Evolutionary conservation across 2,113 vertebrate genomes (phyloP), one percentile per base, ranked within the genome.

Genomic region (Balaeniceps rex): DNA sequence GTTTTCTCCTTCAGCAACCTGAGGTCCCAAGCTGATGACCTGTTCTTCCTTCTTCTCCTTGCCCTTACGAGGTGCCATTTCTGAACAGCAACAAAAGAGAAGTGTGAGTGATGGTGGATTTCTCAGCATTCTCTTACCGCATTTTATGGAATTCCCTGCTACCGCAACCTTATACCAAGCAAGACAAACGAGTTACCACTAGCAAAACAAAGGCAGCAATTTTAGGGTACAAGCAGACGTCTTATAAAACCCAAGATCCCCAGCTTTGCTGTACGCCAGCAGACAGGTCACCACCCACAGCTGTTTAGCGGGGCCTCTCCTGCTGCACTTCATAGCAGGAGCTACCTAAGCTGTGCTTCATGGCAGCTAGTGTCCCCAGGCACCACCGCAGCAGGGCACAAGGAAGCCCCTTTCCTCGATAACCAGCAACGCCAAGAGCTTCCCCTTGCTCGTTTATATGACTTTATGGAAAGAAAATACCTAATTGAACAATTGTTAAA

Each of bases 1-100:
- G 7, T 99, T 99, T 64, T 99, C 99, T 81, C 99, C 99, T 96
- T 99, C 99, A 9, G 99, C 99, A 69, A 99, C 99, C 97, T 99
- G 99, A 42, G 99, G 99, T 40, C 99, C 99, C 55, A 99, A 94
- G 88, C 99, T 99, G 98, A 99, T 99, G 60, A 99, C 99, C 98
- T 99, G 99, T 77, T 99, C 99, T 95, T 99, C 99, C 98, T 99
- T 99, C 99, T 99, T 99, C 96, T 99, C 99, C 95, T 99, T 99
- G 81, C 99, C 99, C 98, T 99, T 99, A 71, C 99, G 99, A 97
- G 99, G 99, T 97, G 99, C 99, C 99, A 99, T 99, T 94, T 98
- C 99, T 99, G 79, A 55, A 42, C 3, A 72, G 44, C 19, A 72
- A 47, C 19, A 69, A 33, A 28, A 90, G 11, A 94, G 8, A 58